phyloP scores from a whole-genome alignment of 2,797 vertebrate species.

The Remorina albescens region DNA sequence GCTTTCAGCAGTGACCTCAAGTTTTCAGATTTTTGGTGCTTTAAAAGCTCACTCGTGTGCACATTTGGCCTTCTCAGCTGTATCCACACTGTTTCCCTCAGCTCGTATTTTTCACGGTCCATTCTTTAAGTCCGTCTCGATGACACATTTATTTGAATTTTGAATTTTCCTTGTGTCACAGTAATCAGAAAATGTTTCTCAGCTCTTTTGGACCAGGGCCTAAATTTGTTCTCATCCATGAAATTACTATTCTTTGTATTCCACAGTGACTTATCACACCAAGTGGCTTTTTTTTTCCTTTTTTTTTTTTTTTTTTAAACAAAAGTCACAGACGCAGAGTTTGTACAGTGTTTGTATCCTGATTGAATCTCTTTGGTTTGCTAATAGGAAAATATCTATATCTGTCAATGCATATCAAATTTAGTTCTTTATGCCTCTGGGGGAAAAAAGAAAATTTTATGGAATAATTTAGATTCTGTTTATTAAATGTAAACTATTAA shows the following conservation, averaged over 20 bases:
- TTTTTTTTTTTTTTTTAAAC: too few relatives aligned
- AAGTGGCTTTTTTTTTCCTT: conserved; percentile 25
- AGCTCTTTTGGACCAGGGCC: conserved; percentile 24
- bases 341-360: conserved; percentile 12
- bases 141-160: conserved; percentile 49
- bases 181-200: conserved; percentile 32
- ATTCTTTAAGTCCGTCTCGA: conserved; percentile 33
- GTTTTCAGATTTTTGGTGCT: conserved; percentile 27
- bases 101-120: conserved; percentile 20
- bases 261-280: conserved; percentile 21
- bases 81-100: conserved; percentile 17
- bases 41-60: conserved; percentile 37
- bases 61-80: conserved; percentile 27
- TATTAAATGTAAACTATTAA: background rate
- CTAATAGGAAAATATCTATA: conserved; percentile 8
- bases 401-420: conserved; percentile 7
- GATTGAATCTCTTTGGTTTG: background rate
- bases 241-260: conserved; percentile 52
- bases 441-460: background rate
- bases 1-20: conserved; percentile 25
- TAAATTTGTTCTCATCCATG: conserved; percentile 51
- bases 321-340: conserved; percentile 24
- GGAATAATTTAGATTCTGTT: background rate
- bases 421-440: background rate
- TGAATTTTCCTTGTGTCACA: conserved; percentile 6